Percentiles rank a stretch among this genome's conserved stretches.
phyloP scores from a whole-genome alignment of 2,113 vertebrate genomes.

The Sebastes fasciatus region DNA sequence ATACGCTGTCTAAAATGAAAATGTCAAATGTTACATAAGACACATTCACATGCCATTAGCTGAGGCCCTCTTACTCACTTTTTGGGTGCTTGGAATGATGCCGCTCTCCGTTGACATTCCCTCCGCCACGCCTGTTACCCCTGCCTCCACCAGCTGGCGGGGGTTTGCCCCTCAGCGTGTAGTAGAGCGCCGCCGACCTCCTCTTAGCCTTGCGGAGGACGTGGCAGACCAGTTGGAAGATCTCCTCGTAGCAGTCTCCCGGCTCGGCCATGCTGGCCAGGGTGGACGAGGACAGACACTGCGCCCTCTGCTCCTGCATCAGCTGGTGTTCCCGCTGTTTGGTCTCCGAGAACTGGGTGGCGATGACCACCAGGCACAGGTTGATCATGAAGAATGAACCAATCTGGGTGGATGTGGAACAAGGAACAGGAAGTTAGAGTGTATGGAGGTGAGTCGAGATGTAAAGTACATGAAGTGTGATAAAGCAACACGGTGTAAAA shows the following conservation, averaged over 20 bases:
- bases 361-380: conserved; percentile 98
- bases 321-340: conserved; percentile 98
- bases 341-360: conserved; percentile 98
- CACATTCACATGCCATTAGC: neutral
- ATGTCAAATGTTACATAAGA: conserved; percentile 18
- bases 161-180: conserved; percentile 88
- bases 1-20: neutral
- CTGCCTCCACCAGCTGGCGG: conserved; percentile 77
- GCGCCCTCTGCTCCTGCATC: conserved; percentile 97
- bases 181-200: conserved; percentile 92
- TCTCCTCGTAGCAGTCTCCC: conserved; percentile 96
- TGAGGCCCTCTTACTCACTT: conserved; percentile 70
- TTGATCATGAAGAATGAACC: conserved; percentile 95
- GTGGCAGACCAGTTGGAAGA: conserved; percentile 97
- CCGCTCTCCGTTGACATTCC: conserved; percentile 78
- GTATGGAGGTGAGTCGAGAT: neutral
- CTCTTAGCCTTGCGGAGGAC: conserved; percentile 95
- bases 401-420: conserved; percentile 78
- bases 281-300: conserved; percentile 96
- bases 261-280: conserved; percentile 96
- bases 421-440: conserved; percentile 6
- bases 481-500: conserved; percentile 1
- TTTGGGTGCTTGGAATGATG: conserved; percentile 70
- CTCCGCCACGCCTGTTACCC: conserved; percentile 67
- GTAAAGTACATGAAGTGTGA: neutral